A percentile compares a stretch with the other conserved stretches of the same genome.
phyloP scores from a whole-genome alignment of 2,888 invertebrate species.

The Doris montereyensis region DNA sequence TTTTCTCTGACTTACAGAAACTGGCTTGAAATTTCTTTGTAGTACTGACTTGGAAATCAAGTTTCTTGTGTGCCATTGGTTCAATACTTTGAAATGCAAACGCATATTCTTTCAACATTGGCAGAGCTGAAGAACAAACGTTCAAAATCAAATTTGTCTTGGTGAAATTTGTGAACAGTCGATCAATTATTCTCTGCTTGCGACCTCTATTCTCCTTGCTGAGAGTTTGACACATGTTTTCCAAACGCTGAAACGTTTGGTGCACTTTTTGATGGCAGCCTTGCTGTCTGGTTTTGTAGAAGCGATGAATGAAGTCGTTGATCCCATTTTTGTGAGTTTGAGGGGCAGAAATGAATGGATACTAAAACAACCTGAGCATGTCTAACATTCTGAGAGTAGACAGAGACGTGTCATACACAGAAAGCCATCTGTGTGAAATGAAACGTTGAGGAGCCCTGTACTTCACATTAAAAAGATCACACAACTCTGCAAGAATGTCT shows the following conservation, averaged over 20 bases:
- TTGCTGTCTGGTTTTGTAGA: not conserved
- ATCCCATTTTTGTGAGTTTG: not conserved
- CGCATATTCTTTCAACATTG: constrained; percentile 10
- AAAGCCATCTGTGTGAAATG: not conserved
- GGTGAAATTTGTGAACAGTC: not conserved
- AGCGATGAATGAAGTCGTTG: not conserved
- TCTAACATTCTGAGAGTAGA: not conserved
- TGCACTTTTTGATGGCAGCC: not conserved
- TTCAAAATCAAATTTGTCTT: constrained; percentile 9
- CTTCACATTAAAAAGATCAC: not conserved
- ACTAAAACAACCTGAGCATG: constrained; percentile 9
- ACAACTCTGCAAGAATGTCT: not conserved
- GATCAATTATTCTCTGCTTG: not conserved
- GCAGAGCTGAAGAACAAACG: not conserved
- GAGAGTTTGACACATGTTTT: not conserved
- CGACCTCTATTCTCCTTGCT: not conserved
- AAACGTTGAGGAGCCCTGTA: no score
- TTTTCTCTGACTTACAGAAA: not conserved
- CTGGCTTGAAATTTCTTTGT: constrained; percentile 12
- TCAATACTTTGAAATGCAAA: not conserved
- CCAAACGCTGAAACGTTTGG: constrained; percentile 6
- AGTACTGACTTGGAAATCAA: constrained; percentile 10
- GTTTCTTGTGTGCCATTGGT: not conserved
- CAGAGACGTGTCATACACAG: not conserved
- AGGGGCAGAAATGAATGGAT: not conserved